Evolutionary conservation across 2,113 vertebrate genomes (phyloP).

Genomic region (Cathartes aura): DNA sequence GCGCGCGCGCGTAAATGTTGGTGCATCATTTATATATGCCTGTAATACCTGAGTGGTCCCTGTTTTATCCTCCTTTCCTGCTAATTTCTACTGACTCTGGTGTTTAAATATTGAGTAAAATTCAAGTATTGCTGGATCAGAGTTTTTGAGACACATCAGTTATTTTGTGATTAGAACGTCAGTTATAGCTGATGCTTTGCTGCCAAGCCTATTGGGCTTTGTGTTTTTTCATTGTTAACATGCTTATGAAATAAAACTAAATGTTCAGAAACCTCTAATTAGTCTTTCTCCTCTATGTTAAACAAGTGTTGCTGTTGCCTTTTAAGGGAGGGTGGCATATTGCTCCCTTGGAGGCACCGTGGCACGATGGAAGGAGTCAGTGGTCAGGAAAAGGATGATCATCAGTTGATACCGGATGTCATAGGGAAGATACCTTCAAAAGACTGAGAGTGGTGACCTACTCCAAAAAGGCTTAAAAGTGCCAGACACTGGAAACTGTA

Average conservation of each 20-base stretch:
- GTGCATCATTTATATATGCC: background rate
- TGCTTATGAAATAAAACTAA: background rate
- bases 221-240: background rate
- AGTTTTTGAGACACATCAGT: background rate
- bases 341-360: background rate
- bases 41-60: background rate
- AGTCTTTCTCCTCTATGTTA: background rate
- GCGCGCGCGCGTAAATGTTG: background rate
- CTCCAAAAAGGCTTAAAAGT: background rate
- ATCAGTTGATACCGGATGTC: background rate
- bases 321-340: background rate
- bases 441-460: background rate
- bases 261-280: background rate
- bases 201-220: background rate
- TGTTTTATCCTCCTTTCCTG: background rate
- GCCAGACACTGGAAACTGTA: background rate
- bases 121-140: background rate
- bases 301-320: background rate
- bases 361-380: background rate
- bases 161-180: background rate
- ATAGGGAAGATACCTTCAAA: background rate
- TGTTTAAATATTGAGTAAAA: background rate
- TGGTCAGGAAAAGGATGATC: background rate
- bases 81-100: background rate
- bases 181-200: background rate